Evolutionary conservation across 2,113 vertebrate genomes (phyloP), one percentile per base, ranked within the genome.

Genomic region (Spermophilus dauricus): DNA sequence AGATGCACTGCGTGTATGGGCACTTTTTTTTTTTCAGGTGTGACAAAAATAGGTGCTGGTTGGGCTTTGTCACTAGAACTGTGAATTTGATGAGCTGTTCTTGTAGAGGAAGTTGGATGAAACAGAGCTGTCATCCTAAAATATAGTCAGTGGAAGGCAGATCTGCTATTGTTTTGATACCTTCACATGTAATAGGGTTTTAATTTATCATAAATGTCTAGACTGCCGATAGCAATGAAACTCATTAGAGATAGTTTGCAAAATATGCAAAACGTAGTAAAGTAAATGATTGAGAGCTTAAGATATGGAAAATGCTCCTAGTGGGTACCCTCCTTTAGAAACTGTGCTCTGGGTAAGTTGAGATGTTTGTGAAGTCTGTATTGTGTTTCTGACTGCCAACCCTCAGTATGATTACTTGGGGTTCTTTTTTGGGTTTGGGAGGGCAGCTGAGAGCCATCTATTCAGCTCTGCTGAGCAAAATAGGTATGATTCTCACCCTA

Each of bases 121-220:
- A 94, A 53, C 28, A 4, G 88, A 69, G 48, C 93, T 97, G 96
- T 97, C 85, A 86, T 77, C 80, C 97, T 95, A 80, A 93, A 97
- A 93, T 95, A 39, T 65, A 91, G 65, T 96, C 81, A 56, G 17
- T 92, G 45, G 69, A 96, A 97, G 8, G 70, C n/a, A 95, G 80
- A 37, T 17, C 61, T 81, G 63, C 63, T 96, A 24, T 53, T 95
- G 83, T 91, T 98, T 96, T 95, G 67, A 73, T 97, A 8, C 53
- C 91, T 98, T 92, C 86, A 97, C 87, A 80, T 86, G 70, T 96
- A 97, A 95, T 8, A 0, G 24, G 48, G 95, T 95, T 97, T 97
- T 97, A 96, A 98, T 98, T 97, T 26, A 94, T 98, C 98, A 85
- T 92, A 83, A 96, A 45, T 96, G 92, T 96, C 97, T 76, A 89